Evolutionary conservation across 2,113 vertebrate genomes (phyloP), one percentile per base, ranked within the genome.

Genomic region (Podiceps cristatus): DNA sequence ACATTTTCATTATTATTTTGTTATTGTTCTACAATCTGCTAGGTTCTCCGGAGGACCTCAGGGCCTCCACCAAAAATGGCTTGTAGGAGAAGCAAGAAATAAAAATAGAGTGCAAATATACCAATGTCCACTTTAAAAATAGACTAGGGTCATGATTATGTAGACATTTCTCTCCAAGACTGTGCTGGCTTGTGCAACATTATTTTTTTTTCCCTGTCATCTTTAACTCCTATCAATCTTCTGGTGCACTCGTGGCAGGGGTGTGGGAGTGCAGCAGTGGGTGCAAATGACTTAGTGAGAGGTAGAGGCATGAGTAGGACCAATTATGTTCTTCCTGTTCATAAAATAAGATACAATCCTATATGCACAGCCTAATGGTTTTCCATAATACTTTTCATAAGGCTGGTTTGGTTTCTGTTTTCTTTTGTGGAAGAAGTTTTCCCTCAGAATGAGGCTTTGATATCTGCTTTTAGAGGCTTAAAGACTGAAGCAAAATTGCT

Each of bases 171-270:
- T 93, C 27, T 84, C n/a, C 40, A 77, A 53, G 17, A 10, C 33
- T 73, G 8, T 76, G 19, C 35, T 86, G 45, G n/a, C 25, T 50
- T 62, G 19, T 62, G 35, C 37, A 66, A 5, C 3, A 0, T 60
- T 59, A 3, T 53, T 72, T 95, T 47, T 47, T 72, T 45, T 8
- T 1, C 9, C 27, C 6, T 49, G 8, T 71, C 31, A 31, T 33
- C 47, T 81, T 78, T 50, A 77, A 22, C 23, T 60, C 28, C 12
- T 20, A 7, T 33, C 58, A 55, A 24, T 58, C 42, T 84, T 31
- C 18, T 53, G 29, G 17, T 13, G 24, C 7, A 1, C 8, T 44
- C 0, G 0, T 67, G 56, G n/a, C 49, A 50, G 47, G 28, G 14
- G 5, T 42, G n/a, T 0, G 0, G 55, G 59, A 82, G 40, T 6